These are phyloP conservation scores for Melanargia galathea DNA, from an alignment of 2,888 invertebrate genomes.

Conservation along the genomic window DNA sequence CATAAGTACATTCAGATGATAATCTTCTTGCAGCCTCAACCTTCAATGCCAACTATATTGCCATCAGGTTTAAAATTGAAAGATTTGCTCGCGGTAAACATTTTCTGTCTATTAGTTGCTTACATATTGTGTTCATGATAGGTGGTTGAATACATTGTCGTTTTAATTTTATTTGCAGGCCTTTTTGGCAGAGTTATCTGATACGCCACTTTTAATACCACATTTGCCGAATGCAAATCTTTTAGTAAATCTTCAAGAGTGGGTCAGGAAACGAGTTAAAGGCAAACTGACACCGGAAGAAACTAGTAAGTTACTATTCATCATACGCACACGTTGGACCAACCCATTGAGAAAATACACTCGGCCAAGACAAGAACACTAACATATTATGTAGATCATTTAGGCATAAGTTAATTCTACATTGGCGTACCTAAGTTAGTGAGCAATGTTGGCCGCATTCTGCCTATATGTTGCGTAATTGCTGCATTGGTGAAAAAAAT, in stretches of 20 bases:
- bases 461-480: too few species aligned
- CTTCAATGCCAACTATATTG: slow-evolving; percentile 56
- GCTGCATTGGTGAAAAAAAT: too few species aligned
- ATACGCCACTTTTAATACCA: slow-evolving; percentile 65
- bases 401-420: neutral
- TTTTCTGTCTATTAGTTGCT: neutral
- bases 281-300: slow-evolving; percentile 51
- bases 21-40: slow-evolving; percentile 50
- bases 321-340: too few species aligned
- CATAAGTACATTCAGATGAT: neutral
- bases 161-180: slow-evolving; percentile 52
- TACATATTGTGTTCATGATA: neutral
- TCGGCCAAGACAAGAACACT: too few species aligned
- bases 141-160: neutral
- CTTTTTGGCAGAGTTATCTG: slow-evolving; percentile 65
- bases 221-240: slow-evolving; percentile 68
- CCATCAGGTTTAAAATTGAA: slow-evolving; percentile 58
- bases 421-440: too few species aligned
- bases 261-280: slow-evolving; percentile 63
- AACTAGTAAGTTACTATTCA: neutral
- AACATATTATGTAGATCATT: too few species aligned
- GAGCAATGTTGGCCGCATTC: too few species aligned
- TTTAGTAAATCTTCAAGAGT: slow-evolving; percentile 65
- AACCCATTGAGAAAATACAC: too few species aligned
- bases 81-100: slow-evolving; percentile 60